A percentile compares a stretch with the other conserved stretches of the same genome.
These are phyloP conservation scores for Cactoblastis cactorum DNA, from an alignment of 2,888 invertebrate genomes.

Conservation along the genomic window DNA sequence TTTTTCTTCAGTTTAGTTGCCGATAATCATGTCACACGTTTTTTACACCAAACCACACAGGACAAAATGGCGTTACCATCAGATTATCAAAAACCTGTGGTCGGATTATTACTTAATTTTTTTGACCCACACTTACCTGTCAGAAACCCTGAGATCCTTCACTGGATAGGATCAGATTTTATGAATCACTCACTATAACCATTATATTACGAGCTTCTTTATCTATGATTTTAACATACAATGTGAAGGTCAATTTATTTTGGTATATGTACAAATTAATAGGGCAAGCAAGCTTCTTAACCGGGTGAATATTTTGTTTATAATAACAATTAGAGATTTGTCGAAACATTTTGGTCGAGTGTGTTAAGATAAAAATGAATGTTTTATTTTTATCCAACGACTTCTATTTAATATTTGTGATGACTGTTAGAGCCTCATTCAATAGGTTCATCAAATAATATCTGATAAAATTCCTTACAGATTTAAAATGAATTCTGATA, in stretches of 20 bases:
- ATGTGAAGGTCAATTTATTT: constrained; percentile 25
- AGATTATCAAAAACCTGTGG: constrained; percentile 75
- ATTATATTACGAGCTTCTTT: constrained; percentile 34
- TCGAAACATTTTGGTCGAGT: constrained; percentile 66
- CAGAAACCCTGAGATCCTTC: constrained; percentile 51
- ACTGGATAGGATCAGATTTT: constrained; percentile 53
- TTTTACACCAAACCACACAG: constrained; percentile 75
- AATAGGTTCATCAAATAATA: constrained; percentile 45
- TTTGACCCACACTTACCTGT: constrained; percentile 70
- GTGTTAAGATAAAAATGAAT: constrained; percentile 63
- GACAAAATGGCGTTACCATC: constrained; percentile 79
- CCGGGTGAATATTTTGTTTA: constrained; percentile 75
- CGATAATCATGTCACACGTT: constrained; percentile 78
- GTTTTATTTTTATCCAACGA: constrained; percentile 45
- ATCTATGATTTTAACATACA: background rate
- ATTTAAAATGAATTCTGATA: background rate
- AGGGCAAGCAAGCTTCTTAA: constrained; percentile 75
- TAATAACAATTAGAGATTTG: constrained; percentile 77
- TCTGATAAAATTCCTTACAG: constrained; percentile 33
- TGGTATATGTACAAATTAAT: constrained; percentile 60
- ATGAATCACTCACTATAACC: constrained; percentile 47
- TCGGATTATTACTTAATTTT: constrained; percentile 77
- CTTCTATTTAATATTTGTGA: constrained; percentile 54
- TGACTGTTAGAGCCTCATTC: constrained; percentile 49
- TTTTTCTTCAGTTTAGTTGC: constrained; percentile 59